Percentiles rank a stretch among this genome's conserved stretches.
Evolutionary conservation across 35 echinoderm and acorn worm species (phyloP).

Genomic region (Heliocidaris tuberculata): DNA sequence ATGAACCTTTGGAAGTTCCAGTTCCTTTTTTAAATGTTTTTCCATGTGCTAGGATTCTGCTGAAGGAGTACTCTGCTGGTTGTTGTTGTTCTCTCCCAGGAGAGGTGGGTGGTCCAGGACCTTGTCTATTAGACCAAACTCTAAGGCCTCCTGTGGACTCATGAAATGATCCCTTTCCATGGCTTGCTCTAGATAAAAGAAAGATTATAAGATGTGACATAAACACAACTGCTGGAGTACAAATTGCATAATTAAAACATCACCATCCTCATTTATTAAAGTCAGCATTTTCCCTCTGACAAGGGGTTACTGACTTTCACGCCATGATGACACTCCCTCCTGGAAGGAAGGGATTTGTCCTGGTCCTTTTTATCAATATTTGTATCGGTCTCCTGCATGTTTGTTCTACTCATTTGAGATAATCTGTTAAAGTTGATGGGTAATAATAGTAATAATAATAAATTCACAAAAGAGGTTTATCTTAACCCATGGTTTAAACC

Average conservation of each 20-base stretch:
- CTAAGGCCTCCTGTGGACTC: conserved; percentile 80
- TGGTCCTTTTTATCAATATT: too few relatives aligned
- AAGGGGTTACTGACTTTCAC: too few relatives aligned
- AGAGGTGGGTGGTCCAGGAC: conserved; percentile 90
- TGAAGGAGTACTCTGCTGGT: neutral
- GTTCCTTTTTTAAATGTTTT: neutral
- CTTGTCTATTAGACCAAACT: conserved; percentile 95
- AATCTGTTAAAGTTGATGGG: too few relatives aligned
- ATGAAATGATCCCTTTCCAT: conserved; percentile 98
- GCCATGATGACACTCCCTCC: too few relatives aligned
- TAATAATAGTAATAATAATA: too few relatives aligned
- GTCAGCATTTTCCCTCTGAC: too few relatives aligned
- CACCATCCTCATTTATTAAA: too few relatives aligned
- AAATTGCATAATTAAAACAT: neutral
- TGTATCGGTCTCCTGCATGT: too few relatives aligned
- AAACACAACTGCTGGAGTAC: neutral
- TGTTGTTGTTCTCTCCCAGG: conserved; percentile 52
- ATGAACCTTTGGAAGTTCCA: neutral
- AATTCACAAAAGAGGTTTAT: too few relatives aligned
- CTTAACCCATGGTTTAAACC: too few relatives aligned
- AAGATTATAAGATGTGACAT: conserved; percentile 4
- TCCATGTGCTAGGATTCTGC: conserved; percentile 24
- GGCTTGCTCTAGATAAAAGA: conserved; percentile 61
- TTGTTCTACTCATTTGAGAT: too few relatives aligned
- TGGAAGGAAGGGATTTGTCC: too few relatives aligned